Percentiles rank a stretch among this genome's conserved stretches.
phyloP scores from a whole-genome alignment of 2,797 vertebrate genomes.

The Cephalopachus bancanus region DNA sequence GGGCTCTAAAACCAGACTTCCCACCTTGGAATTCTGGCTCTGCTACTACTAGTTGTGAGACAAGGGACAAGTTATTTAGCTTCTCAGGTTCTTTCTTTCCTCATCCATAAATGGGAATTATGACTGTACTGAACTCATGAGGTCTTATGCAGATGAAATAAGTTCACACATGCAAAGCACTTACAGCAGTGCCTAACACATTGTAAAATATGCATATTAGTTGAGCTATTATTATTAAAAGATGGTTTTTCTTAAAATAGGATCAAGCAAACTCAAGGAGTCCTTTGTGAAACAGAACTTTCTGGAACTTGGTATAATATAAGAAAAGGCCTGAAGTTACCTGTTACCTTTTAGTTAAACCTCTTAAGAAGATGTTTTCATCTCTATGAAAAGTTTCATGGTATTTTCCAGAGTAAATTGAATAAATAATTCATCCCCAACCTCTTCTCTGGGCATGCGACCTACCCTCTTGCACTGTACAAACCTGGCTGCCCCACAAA shows the following conservation, averaged over 20 bases:
- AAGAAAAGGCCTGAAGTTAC: constrained; percentile 22
- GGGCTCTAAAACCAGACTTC: constrained; percentile 24
- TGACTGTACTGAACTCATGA: not conserved
- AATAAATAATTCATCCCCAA: not conserved
- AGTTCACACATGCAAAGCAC: not conserved
- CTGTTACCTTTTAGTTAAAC: not conserved
- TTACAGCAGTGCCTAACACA: not conserved
- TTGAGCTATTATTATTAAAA: constrained; percentile 1
- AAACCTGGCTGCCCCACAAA: not conserved
- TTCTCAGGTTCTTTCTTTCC: not conserved
- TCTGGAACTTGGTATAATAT: not conserved
- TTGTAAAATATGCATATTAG: not conserved
- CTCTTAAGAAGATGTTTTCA: constrained; percentile 7
- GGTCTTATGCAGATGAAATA: not conserved
- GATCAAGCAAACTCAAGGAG: not conserved
- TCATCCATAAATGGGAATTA: not conserved
- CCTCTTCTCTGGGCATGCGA: not conserved
- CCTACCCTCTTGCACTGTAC: not conserved
- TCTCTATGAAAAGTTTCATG: not conserved
- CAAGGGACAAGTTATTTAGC: not conserved
- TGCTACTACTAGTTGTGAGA: not conserved
- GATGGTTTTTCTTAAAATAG: constrained; percentile 6
- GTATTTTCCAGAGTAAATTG: constrained; percentile 2
- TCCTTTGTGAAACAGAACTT: not conserved
- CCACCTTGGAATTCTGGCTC: not conserved